Percentiles rank a stretch among this genome's conserved stretches.
These are phyloP conservation scores for Lophochroa leadbeateri DNA, from an alignment of 2,113 vertebrate species.

Conservation along the genomic window DNA sequence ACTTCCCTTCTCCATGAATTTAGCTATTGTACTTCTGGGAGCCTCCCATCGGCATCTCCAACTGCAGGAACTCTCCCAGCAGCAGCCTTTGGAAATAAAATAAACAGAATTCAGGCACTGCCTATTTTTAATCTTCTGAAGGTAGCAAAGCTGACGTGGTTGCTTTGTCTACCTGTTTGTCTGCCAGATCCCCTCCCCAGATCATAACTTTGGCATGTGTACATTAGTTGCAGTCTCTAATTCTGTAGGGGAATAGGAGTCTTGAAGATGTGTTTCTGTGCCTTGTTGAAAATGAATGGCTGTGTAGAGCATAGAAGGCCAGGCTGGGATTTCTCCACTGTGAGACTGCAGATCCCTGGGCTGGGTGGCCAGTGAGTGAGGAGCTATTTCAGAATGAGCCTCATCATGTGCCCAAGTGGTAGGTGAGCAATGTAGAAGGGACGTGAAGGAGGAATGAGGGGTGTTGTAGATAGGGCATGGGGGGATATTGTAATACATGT, in stretches of 20 bases:
- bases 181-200: not conserved
- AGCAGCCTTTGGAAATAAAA: slow-evolving; percentile 29
- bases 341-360: not conserved
- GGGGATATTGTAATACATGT: not conserved
- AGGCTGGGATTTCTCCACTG: not conserved
- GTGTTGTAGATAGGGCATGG: not conserved
- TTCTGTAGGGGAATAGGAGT: not conserved
- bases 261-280: not conserved
- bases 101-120: slow-evolving; percentile 17
- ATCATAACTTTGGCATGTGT: not conserved
- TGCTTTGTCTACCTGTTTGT: slow-evolving; percentile 52
- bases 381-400: not conserved
- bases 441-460: not conserved
- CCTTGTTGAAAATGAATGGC: not conserved
- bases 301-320: not conserved
- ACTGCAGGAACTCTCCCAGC: slow-evolving; percentile 16
- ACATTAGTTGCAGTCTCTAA: not conserved
- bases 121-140: slow-evolving; percentile 9
- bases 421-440: not conserved
- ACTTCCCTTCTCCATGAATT: slow-evolving; percentile 9
- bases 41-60: not conserved
- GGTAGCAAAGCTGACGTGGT: not conserved
- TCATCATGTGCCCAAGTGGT: not conserved
- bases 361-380: not conserved
- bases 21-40: slow-evolving; percentile 11